Evolutionary conservation across 2,797 vertebrate genomes (phyloP), one percentile per base, ranked within the genome.

Genomic region (Parotocinclus haroldoi): DNA sequence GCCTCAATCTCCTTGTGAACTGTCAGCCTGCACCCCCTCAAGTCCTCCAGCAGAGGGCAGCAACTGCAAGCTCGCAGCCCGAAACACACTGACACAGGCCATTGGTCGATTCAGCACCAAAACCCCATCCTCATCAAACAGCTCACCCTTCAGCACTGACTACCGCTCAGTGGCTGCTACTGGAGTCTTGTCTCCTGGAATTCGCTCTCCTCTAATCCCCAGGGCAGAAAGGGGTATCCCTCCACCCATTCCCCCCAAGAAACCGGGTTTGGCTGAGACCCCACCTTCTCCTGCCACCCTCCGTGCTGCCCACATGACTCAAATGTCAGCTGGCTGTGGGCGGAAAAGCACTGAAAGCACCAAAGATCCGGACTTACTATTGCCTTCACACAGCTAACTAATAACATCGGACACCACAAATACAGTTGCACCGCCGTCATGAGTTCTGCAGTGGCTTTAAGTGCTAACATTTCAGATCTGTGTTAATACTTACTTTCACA

Each of bases 211-310:
- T 0, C 94, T 91, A 63, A 91, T 95, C 70, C 79, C 92, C 45
- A 88, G 96, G 75, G 92, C 88, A 0, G 95, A 98, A 46, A 84
- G 96, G 62, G 96, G 96, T 19, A 93, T 91, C 77, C 96, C 96
- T 45, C 96, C 96, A 0, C 96, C 96, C 37, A 96, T 98, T 70
- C 96, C 96, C 8, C 96, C 96, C 0, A 99, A 99, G 84, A 99
- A 98, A 59, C 96, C 96, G 0, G 91, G 95, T 57, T 90, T 98
- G 19, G 83, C 91, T 8, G 95, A 96, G 77, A 92, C 94, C 0
- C 92, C 96, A 0, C 90, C 90, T 13, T 84, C 94, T 18, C 76
- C 92, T 0, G 68, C 90, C 1, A 78, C 92, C 0, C 76, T 82
- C 78, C 91, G 87, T 38, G 72, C 85, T 65, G 69, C 91, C 39